Base-by-base conservation (phyloP, 2,888 invertebrate species). In the Orthosia gracilis region DNA sequence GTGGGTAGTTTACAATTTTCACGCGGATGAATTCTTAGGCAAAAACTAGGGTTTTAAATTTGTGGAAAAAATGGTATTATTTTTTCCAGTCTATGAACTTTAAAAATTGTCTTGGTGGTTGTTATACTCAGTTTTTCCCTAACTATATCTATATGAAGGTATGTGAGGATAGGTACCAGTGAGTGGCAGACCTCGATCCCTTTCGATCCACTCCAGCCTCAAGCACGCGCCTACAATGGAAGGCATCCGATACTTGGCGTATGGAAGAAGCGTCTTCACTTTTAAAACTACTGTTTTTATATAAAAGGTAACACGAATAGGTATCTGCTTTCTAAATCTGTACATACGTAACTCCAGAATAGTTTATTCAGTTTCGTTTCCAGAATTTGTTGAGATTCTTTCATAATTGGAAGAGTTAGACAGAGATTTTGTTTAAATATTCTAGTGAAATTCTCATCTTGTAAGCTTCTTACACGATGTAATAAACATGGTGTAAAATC, bases 101-200 rank as follows among this genome's bases (percentile, higher is more conserved):
- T 21, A 18, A 2, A 15, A 61, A 54, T 66, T 17, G 13, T 66
- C 23, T n/a, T 12, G 15, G 65, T n/a, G 15, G 52, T 45, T 23
- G 4, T n/a, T 47, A 21, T 1, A 54, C n/a, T 26, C 50, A 69
- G 74, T 52, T 23, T 61, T 58, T 54, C 17, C 13, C 52, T 9
- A 31, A 13, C n/a, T 64, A 21, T 31, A 50, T 69, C 1, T 55
- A 21, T 58, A 64, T 61, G 45, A 55, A 49, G 59, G 57, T 61
- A 81, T 49, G 55, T 66, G 50, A 55, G 47, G 40, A 40, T 40
- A 40, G 40, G 40, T 40, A 40, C 23, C 31, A 26, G 40, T 72
- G 74, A 83, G 82, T 66, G 69, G 77, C 58, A 74, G 66, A 76
- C 62, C 78, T 45, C 77, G 79, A 86, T 85, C 78, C 86, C 86